Evolutionary conservation across 53 echinoderm and acorn worm species (phyloP), one percentile per base, ranked within the genome.

Genomic region (Paracentrotus lividus): DNA sequence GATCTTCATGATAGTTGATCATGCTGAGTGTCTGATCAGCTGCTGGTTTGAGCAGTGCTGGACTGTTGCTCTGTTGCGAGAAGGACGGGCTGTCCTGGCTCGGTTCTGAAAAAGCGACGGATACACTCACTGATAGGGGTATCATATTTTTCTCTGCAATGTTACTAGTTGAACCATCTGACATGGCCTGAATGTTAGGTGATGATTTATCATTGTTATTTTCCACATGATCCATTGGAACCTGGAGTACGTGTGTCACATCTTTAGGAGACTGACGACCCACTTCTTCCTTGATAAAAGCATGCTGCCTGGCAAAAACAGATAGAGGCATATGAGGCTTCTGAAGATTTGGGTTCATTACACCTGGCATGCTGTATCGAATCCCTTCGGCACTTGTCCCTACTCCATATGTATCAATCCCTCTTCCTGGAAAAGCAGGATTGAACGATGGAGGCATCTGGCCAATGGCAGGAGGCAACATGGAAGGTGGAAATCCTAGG

Each of bases 191-290:
- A n/a, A 97, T 97, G 85, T 96, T 96, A 4, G 97, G 96, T 0
- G 97, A 97, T 24, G 96, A 93, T 67, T 97, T 97, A 32, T 97
- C 97, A 88, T 98, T 98, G 92, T 98, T 98, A 49, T 98, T 98
- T 27, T 98, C 98, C 21, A 93, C 93, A 64, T 96, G 95, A 40
- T 98, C 95, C 85, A 88, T 77, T 56, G 92, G 92, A 40, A 92
- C 92, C 21, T 92, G 77, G 33, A 92, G 92, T 42, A 92, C 57
- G 38, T 81, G 81, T 56, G 64, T 84, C 20, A 43, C 66, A 72
- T 90, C 94, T 84, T 90, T 94, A 64, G 85, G 92, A 42, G 81
- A 92, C 33, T 92, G 92, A 23, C 92, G 77, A 6, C 81, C 92
- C 26, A 49, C 91, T 58, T 92, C 92, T 78, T 92, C 81, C 77